These are phyloP conservation scores for Ptychoptera albimana DNA, from an alignment of 2,888 invertebrate species.

Conservation along the genomic window DNA sequence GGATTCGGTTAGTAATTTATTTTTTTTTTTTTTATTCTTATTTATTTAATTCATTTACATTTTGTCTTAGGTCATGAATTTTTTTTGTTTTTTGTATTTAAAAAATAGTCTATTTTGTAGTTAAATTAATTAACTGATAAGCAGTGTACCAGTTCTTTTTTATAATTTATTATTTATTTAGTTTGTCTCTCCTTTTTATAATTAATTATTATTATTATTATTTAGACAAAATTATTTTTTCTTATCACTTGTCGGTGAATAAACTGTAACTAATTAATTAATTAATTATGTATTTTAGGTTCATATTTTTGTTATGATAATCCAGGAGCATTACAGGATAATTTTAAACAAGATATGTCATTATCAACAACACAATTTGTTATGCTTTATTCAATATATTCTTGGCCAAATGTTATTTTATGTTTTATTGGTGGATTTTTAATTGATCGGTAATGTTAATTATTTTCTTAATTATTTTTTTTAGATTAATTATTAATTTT, in stretches of 20 bases:
- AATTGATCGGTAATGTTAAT: slow-evolving; percentile 52
- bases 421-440: slow-evolving; percentile 95
- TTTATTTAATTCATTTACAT: neutral
- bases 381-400: slow-evolving; percentile 82
- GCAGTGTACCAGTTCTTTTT: no score
- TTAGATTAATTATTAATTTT: slow-evolving; percentile 1
- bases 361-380: slow-evolving; percentile 73
- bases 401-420: slow-evolving; percentile 93
- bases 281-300: slow-evolving; percentile 41
- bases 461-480: slow-evolving; percentile 5
- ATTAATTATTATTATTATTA: no score
- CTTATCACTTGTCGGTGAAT: no score
- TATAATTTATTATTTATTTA: no score
- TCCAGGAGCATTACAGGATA: slow-evolving; percentile 81
- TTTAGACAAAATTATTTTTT: no score
- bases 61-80: no score
- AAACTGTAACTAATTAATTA: no score
- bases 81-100: neutral
- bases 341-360: slow-evolving; percentile 64
- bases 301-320: slow-evolving; percentile 97
- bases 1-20: slow-evolving; percentile 67
- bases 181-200: no score
- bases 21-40: neutral
- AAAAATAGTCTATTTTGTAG: neutral
- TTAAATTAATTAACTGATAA: no score